A percentile compares a stretch with the other conserved stretches of the same genome.
Evolutionary conservation across 2,888 invertebrate species (phyloP).

Genomic region (Machimus atricapillus): DNA sequence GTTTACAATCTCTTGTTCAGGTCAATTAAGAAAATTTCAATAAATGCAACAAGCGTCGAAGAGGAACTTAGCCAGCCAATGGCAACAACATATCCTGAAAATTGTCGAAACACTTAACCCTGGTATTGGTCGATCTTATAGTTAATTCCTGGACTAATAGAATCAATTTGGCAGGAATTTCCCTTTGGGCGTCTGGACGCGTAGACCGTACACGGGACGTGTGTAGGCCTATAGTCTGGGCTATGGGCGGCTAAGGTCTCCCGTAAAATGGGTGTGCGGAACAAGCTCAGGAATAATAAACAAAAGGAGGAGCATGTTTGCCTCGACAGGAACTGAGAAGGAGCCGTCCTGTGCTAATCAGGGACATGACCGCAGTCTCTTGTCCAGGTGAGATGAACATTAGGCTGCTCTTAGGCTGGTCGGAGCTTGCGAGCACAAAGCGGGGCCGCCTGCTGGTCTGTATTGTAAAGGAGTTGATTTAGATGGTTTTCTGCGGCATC

Average conservation of each 20-base stretch:
- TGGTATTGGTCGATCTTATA: not conserved
- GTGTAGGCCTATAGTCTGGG: not conserved
- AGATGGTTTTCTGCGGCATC: slow-evolving; percentile 12
- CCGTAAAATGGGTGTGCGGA: not conserved
- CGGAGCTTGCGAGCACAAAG: not conserved
- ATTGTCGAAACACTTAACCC: not conserved
- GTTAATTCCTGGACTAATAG: not conserved
- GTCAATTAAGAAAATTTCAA: not conserved
- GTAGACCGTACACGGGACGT: not conserved
- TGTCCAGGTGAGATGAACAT: slow-evolving; percentile 25
- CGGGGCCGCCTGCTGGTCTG: not conserved
- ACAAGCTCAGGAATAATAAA: slow-evolving; percentile 26
- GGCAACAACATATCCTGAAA: not conserved
- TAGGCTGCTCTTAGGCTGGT: not conserved
- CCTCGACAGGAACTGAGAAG: slow-evolving; percentile 25
- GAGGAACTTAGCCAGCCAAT: not conserved
- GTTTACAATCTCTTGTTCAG: not conserved
- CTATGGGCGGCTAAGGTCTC: not conserved
- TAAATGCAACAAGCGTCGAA: not conserved
- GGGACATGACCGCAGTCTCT: slow-evolving; percentile 36
- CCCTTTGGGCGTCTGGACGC: not conserved
- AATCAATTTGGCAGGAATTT: not conserved
- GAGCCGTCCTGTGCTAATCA: slow-evolving; percentile 32
- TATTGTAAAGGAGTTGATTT: slow-evolving; percentile 14
- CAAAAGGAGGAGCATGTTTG: slow-evolving; percentile 36